Conservation (phyloP, 2,113 vertebrate genomes). For the Lagopus muta region DNA sequence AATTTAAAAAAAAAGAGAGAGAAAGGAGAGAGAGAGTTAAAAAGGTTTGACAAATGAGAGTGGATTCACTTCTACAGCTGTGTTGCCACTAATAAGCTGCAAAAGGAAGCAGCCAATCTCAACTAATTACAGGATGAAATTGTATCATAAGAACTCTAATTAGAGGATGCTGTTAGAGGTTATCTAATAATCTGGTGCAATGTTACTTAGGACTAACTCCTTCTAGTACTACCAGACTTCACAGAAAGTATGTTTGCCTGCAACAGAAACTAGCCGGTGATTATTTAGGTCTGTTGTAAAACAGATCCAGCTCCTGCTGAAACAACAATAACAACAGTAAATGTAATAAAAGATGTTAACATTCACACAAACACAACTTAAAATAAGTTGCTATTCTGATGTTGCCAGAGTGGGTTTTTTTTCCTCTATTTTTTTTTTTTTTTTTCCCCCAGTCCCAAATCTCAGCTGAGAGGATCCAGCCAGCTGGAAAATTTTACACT, state of each 20-base stretch:
- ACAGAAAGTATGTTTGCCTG: constrained; percentile 70
- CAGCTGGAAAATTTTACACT: constrained; percentile 94
- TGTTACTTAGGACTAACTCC: constrained; percentile 89
- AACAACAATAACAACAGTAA: constrained; percentile 50
- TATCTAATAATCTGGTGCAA: constrained; percentile 95
- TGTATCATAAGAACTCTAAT: constrained; percentile 99
- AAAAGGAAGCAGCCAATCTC: constrained; percentile 95
- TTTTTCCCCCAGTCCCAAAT: constrained; percentile 82
- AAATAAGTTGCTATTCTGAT: constrained; percentile 79
- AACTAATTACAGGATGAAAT: constrained; percentile 99
- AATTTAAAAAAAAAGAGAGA: too few relatives aligned
- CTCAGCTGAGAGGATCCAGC: constrained; percentile 94
- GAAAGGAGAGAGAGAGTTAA: constrained; percentile 74
- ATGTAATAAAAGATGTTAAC: constrained; percentile 14
- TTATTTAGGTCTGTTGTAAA: constrained; percentile 78
- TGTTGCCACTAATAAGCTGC: constrained; percentile 96
- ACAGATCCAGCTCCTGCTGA: constrained; percentile 59
- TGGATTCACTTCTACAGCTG: constrained; percentile 90
- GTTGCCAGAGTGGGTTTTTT: constrained; percentile 66
- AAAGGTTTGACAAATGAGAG: constrained; percentile 89
- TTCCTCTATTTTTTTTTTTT: constrained; percentile 49
- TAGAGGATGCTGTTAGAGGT: constrained; percentile 97
- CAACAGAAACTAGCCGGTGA: constrained; percentile 70
- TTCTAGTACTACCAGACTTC: constrained; percentile 78
- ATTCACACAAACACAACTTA: constrained; percentile 70